These are phyloP conservation scores for Achatina immaculata DNA, from an alignment of 1,140 invertebrate species.

Conservation along the genomic window DNA sequence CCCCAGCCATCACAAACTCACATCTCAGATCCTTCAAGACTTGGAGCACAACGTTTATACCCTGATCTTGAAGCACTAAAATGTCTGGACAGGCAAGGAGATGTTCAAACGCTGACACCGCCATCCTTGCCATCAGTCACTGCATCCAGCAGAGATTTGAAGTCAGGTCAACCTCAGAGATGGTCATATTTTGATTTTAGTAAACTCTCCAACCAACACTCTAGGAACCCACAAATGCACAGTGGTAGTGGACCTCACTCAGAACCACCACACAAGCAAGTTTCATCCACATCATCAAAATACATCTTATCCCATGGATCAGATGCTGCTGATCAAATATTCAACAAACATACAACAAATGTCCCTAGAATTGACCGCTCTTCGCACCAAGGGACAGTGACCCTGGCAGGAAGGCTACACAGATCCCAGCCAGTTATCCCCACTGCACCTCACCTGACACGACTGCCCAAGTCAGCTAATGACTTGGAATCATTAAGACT, in stretches of 20 bases:
- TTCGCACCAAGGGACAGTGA: too few species aligned
- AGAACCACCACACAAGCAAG: not conserved
- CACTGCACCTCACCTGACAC: constrained; percentile 24
- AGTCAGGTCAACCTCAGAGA: not conserved
- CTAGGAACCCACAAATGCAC: not conserved
- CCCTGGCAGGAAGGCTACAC: constrained; percentile 13
- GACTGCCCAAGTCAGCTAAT: constrained; percentile 27
- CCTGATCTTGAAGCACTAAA: not conserved
- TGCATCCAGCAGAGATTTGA: not conserved
- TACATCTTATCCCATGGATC: too few species aligned
- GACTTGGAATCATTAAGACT: constrained; percentile 21
- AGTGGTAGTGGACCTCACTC: not conserved
- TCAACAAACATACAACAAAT: too few species aligned
- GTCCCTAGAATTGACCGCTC: too few species aligned
- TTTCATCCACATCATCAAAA: too few species aligned
- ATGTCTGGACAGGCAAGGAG: not conserved
- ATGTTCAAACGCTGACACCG: not conserved
- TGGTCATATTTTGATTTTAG: not conserved
- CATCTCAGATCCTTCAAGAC: too few species aligned
- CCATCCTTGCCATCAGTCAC: not conserved
- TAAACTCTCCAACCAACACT: not conserved
- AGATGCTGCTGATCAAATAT: too few species aligned
- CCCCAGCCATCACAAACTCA: too few species aligned
- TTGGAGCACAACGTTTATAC: not conserved
- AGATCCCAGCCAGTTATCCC: constrained; percentile 5